A percentile compares a stretch with the other conserved stretches of the same genome.
These are phyloP conservation scores for Vespertilio murinus DNA, from an alignment of 2,797 vertebrate genomes.

Conservation along the genomic window DNA sequence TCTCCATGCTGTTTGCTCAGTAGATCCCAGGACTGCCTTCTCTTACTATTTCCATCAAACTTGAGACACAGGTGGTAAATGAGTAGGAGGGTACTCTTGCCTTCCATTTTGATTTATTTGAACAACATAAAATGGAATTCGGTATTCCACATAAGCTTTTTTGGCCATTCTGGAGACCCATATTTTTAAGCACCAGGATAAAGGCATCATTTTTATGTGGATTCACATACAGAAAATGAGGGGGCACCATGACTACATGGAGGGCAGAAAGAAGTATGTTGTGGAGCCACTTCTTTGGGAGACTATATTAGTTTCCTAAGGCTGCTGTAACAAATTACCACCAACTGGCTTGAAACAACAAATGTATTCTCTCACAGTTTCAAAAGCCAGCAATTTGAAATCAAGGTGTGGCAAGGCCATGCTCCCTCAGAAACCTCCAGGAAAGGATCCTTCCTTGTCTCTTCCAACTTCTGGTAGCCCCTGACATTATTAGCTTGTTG, in stretches of 20 bases:
- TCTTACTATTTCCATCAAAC: not conserved
- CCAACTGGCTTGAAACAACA: not conserved
- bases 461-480: not conserved
- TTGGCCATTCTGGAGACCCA: not conserved
- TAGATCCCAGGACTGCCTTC: not conserved
- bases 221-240: not conserved
- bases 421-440: not conserved
- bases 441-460: not conserved
- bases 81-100: not conserved
- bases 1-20: not conserved
- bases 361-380: not conserved
- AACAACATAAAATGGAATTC: not conserved
- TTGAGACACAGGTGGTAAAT: not conserved
- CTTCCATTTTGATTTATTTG: constrained; percentile 10
- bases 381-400: not conserved
- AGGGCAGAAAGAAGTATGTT: not conserved
- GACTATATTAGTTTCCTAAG: not conserved
- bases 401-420: not conserved
- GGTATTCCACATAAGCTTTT: not conserved
- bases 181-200: not conserved
- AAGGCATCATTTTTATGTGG: not conserved
- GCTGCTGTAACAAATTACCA: not conserved
- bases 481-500: not conserved
- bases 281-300: not conserved
- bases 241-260: not conserved